phyloP scores from a whole-genome alignment of 2,888 invertebrate species.

The Ptilodon capucinus region DNA sequence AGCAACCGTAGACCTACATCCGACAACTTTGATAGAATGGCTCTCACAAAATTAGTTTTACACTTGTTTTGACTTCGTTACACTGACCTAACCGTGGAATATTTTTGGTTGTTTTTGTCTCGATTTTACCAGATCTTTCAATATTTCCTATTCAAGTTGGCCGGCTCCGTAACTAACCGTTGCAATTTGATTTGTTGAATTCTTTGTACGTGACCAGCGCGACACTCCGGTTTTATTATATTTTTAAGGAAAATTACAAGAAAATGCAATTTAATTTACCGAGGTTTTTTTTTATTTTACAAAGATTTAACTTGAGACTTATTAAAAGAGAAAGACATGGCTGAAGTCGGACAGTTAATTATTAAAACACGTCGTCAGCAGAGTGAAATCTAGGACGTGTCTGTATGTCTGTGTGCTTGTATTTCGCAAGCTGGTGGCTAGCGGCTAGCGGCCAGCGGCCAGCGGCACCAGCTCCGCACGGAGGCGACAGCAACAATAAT shows the following conservation, averaged over 20 bases:
- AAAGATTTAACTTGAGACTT: not conserved
- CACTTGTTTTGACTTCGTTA: not conserved
- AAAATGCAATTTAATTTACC: not conserved
- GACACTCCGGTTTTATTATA: not conserved
- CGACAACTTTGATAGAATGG: not conserved
- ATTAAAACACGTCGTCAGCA: not conserved
- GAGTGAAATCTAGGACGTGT: not conserved
- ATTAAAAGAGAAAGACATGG: not conserved
- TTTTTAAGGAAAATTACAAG: not conserved
- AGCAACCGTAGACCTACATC: not conserved
- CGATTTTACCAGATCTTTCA: not conserved
- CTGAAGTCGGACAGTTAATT: not conserved
- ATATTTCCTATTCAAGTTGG: not conserved
- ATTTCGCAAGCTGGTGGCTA: not conserved
- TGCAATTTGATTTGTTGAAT: not conserved
- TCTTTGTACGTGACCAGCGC: not conserved
- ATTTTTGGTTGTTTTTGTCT: not conserved
- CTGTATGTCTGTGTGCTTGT: not conserved
- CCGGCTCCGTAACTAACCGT: not conserved
- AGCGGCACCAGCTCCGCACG: not conserved
- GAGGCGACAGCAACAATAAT: not conserved
- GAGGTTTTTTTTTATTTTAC: not conserved
- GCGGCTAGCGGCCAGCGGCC: not conserved
- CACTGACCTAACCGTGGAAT: not conserved
- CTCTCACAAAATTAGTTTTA: not conserved